These are phyloP conservation scores for Drosophila testacea DNA, from an alignment of 2,888 invertebrate genomes.

Conservation along the genomic window DNA sequence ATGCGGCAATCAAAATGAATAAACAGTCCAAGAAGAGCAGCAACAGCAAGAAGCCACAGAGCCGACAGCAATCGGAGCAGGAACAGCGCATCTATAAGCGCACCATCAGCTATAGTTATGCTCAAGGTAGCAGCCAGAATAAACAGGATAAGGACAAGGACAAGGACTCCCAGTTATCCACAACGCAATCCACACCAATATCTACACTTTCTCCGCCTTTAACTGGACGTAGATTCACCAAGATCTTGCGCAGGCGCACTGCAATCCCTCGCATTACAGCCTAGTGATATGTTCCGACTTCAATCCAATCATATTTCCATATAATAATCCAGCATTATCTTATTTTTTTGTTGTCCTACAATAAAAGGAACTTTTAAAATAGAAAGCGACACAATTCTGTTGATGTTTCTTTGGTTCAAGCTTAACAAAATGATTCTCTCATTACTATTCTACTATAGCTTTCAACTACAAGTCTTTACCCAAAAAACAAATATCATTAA, in stretches of 20 bases:
- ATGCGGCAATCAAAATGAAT: constrained; percentile 26
- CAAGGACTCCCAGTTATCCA: neutral
- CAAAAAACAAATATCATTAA: too few species aligned
- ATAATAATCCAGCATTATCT: neutral
- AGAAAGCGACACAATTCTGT: neutral
- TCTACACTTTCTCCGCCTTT: neutral
- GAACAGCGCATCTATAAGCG: constrained; percentile 79
- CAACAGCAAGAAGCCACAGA: constrained; percentile 15
- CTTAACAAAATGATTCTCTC: too few species aligned
- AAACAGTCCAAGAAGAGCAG: constrained; percentile 10
- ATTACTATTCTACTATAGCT: too few species aligned
- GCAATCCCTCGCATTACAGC: neutral
- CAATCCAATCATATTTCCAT: neutral
- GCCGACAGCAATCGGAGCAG: constrained; percentile 35
- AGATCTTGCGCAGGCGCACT: constrained; percentile 10
- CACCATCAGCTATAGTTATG: constrained; percentile 74
- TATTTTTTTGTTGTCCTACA: neutral
- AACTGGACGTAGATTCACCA: constrained; percentile 7
- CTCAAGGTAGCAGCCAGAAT: constrained; percentile 32
- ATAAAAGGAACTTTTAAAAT: neutral
- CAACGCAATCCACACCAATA: neutral
- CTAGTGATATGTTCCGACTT: neutral
- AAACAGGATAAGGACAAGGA: neutral
- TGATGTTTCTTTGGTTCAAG: neutral
- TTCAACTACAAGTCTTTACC: too few species aligned